Evolutionary conservation across 1,140 invertebrate genomes (phyloP), one percentile per base, ranked within the genome.

Genomic region (Sinella curviseta): DNA sequence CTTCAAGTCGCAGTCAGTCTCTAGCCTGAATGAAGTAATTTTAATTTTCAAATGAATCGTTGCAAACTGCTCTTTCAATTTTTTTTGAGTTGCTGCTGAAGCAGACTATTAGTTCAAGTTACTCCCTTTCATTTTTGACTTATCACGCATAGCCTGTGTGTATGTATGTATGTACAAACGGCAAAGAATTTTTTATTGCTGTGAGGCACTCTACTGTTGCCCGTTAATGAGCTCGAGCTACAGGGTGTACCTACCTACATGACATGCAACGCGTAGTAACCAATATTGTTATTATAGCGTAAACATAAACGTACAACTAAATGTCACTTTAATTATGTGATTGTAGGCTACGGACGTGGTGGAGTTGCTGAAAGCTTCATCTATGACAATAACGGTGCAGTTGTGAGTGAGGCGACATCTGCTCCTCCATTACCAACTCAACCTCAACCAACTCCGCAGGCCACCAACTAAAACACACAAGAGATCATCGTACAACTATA

Each of bases 291-390:
- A 48, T 20, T 48, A 48, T 48, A 20, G 8, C 39, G 20, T 17
- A 8, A 48, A 48, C 39, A 48, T 48, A 17, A 60, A n/a, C 57
- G 12, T 4, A 60, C 24, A 16, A 60, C 14, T 60, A 60, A 60
- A 60, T 60, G 57, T 17, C 30, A 33, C 24, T 57, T 39, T 54
- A 28, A 39, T 74, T 30, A 35, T 78, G 14, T 65, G 36, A 74
- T 34, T 74, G 17, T 85, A 91, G 90, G 90, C 77, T 91, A 90
- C 78, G 90, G 90, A 70, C 86, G 89, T 70, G 90, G 91, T 24
- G 91, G 91, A 60, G 89, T 78, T 34, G 82, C 91, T 12, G 90
- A 92, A 84, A 91, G 90, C 85, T 91, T 91, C 84, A 86, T 90
- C 67, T 92, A 91, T 86, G 65, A 70, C 65, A 70, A 90, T 90